Percentiles rank a stretch among this genome's conserved stretches.
Evolutionary conservation across 1,140 invertebrate species (phyloP).

Genomic region (Drosophila sucinea): DNA sequence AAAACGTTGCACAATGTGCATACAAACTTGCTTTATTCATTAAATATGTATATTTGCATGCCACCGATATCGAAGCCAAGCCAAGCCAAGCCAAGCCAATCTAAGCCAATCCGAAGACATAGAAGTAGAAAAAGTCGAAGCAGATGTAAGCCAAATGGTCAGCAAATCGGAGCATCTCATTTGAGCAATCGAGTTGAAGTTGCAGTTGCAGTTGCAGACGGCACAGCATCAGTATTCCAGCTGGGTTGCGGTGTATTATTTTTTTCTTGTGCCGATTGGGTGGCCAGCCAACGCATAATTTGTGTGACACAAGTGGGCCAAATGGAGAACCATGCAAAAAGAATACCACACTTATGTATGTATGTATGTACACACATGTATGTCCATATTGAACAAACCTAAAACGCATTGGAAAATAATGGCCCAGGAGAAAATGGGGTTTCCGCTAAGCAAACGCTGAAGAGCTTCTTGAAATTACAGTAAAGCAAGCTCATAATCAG

Average conservation of each 20-base stretch:
- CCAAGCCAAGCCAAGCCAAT: too few species aligned
- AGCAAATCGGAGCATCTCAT: slow-evolving; percentile 64
- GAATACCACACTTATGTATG: background rate
- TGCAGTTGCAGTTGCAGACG: slow-evolving; percentile 22
- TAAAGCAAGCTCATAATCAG: too few species aligned
- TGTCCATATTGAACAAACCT: background rate
- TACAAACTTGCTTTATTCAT: background rate
- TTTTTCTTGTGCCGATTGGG: slow-evolving; percentile 4
- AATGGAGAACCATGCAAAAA: slow-evolving; percentile 31
- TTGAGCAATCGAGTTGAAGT: slow-evolving; percentile 30
- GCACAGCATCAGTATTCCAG: slow-evolving; percentile 28
- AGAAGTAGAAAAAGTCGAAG: slow-evolving; percentile 8
- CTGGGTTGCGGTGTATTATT: slow-evolving; percentile 11
- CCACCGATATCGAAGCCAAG: slow-evolving; percentile 21
- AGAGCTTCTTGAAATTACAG: too few species aligned
- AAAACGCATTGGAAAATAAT: slow-evolving; percentile 1
- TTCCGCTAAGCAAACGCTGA: background rate
- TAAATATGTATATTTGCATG: slow-evolving; percentile 58
- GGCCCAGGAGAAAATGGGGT: background rate
- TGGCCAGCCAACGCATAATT: slow-evolving; percentile 57
- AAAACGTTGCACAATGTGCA: slow-evolving; percentile 22
- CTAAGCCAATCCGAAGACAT: slow-evolving; percentile 23
- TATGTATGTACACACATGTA: background rate
- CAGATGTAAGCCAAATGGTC: slow-evolving; percentile 71
- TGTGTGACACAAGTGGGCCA: slow-evolving; percentile 70